These are phyloP conservation scores for Plagodis dolabraria DNA, from an alignment of 2,888 invertebrate species.

Conservation along the genomic window DNA sequence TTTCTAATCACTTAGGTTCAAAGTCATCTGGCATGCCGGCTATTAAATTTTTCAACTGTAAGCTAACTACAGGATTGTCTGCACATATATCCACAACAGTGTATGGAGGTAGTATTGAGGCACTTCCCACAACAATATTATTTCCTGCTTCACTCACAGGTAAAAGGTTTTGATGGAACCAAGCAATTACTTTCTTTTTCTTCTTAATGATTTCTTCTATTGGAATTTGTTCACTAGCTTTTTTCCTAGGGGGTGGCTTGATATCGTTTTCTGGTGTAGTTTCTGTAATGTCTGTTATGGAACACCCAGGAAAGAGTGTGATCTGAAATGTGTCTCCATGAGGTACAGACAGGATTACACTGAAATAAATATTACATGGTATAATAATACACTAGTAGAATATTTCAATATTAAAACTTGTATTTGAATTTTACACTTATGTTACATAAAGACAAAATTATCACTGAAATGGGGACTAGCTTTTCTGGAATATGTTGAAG, in stretches of 20 bases:
- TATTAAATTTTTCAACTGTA: slow-evolving; percentile 65
- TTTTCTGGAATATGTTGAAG: too few species aligned
- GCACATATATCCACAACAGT: slow-evolving; percentile 62
- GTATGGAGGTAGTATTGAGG: slow-evolving; percentile 66
- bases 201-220: slow-evolving; percentile 44
- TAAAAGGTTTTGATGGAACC: slow-evolving; percentile 67
- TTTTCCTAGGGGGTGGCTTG: slow-evolving; percentile 45
- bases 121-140: slow-evolving; percentile 65
- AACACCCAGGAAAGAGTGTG: slow-evolving; percentile 67
- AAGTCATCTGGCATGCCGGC: slow-evolving; percentile 66
- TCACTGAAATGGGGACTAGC: too few species aligned
- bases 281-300: slow-evolving; percentile 55
- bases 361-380: slow-evolving; percentile 46
- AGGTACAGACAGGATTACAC: slow-evolving; percentile 62
- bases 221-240: slow-evolving; percentile 18
- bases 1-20: slow-evolving; percentile 34
- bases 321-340: slow-evolving; percentile 52
- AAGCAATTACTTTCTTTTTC: slow-evolving; percentile 59
- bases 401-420: too few species aligned
- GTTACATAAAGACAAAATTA: not conserved
- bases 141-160: slow-evolving; percentile 60
- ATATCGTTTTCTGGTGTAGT: slow-evolving; percentile 28
- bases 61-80: slow-evolving; percentile 65
- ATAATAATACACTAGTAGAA: too few species aligned
- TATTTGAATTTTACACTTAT: too few species aligned